phyloP scores from a whole-genome alignment of 2,113 vertebrate genomes.

The Plecturocebus donacophilus region DNA sequence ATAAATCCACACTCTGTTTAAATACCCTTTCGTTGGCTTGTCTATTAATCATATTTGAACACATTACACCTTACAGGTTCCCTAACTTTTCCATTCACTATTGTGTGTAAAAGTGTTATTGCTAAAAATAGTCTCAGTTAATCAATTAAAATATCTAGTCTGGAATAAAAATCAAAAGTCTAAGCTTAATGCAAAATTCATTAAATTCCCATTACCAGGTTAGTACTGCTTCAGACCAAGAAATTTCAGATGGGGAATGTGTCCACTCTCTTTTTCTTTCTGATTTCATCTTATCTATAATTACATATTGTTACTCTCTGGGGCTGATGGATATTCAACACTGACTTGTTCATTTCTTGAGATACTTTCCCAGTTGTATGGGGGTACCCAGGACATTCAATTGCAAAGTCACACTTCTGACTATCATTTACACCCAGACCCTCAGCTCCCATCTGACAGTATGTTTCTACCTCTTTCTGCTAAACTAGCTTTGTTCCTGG shows the following conservation, averaged over 20 bases:
- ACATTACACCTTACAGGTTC: neutral
- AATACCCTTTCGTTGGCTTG: neutral
- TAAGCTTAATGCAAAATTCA: neutral
- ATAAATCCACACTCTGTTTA: neutral
- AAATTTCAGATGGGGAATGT: neutral
- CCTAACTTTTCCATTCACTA: neutral
- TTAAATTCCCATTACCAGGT: no score
- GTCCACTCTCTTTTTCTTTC: neutral
- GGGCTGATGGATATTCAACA: neutral
- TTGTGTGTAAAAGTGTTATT: neutral
- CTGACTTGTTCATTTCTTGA: neutral
- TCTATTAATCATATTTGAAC: neutral
- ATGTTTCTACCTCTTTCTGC: neutral
- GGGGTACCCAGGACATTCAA: neutral
- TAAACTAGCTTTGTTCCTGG: neutral
- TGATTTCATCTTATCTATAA: neutral
- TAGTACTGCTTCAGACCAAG: neutral
- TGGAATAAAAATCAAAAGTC: neutral
- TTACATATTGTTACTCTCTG: neutral
- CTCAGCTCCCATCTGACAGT: neutral
- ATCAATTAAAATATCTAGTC: neutral
- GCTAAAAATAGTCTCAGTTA: neutral
- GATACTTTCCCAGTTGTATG: neutral
- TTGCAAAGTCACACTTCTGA: neutral
- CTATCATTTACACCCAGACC: rapidly evolving